Conservation (phyloP, 2,797 vertebrate species). For the Manis javanica region DNA sequence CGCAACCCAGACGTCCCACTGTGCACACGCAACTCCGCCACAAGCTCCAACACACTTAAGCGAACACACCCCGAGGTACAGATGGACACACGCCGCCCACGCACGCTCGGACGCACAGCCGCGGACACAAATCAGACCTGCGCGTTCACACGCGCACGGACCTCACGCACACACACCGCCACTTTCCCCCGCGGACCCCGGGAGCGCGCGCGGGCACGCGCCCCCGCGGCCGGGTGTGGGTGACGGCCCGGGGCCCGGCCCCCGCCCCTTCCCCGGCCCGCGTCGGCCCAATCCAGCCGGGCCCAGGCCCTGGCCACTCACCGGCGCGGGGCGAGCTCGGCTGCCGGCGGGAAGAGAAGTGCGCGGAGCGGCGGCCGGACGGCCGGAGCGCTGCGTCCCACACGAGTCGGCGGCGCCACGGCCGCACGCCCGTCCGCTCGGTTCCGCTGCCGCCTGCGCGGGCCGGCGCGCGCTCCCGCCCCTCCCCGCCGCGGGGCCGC, state of each 20-base stretch:
- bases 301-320: constrained; percentile 33
- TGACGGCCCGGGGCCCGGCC: neutral
- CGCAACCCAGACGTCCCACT: neutral
- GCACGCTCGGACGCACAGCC: neutral
- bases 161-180: neutral
- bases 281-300: neutral
- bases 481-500: constrained; percentile 74
- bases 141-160: neutral
- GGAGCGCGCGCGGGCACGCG: constrained; percentile 6
- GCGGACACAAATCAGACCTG: neutral
- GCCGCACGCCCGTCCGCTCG: constrained; percentile 46
- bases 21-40: neutral
- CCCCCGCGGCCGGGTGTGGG: neutral
- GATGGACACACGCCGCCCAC: neutral
- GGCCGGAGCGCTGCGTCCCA: constrained; percentile 43
- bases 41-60: neutral
- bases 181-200: neutral
- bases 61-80: neutral
- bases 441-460: constrained; percentile 69
- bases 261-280: neutral
- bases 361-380: neutral
- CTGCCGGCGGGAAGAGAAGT: neutral
- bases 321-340: constrained; percentile 31
- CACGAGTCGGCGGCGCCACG: constrained; percentile 72
- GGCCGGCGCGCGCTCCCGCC: constrained; percentile 58